These are phyloP conservation scores for Brachirus orientalis DNA, from an alignment of 2,113 vertebrate species.

Conservation along the genomic window DNA sequence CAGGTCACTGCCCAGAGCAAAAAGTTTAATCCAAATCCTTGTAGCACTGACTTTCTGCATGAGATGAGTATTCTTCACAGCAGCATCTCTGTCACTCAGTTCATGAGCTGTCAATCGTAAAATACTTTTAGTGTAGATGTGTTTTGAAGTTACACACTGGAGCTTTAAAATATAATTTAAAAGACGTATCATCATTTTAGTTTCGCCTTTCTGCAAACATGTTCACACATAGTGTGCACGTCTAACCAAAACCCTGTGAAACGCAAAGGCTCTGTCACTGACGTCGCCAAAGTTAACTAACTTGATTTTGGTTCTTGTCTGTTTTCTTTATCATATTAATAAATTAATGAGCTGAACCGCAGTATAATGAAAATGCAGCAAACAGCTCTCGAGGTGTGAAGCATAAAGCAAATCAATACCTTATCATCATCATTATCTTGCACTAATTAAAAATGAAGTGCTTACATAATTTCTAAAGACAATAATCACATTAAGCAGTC, in stretches of 20 bases:
- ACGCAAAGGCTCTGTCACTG: slow-evolving; percentile 23
- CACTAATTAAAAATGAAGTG: slow-evolving; percentile 13
- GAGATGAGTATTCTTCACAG: too few relatives aligned
- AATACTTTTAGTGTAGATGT: too few relatives aligned
- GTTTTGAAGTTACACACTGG: too few relatives aligned
- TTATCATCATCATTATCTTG: slow-evolving; percentile 14
- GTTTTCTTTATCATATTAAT: slow-evolving; percentile 14
- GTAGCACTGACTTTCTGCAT: too few relatives aligned
- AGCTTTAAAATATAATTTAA: too few relatives aligned
- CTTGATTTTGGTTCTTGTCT: slow-evolving; percentile 21
- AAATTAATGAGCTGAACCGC: slow-evolving; percentile 15
- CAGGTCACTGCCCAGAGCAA: too few relatives aligned
- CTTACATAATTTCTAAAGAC: slow-evolving; percentile 57
- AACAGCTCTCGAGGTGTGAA: slow-evolving; percentile 1
- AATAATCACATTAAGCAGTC: slow-evolving; percentile 65
- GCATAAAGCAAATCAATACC: slow-evolving; percentile 26
- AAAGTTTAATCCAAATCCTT: too few relatives aligned
- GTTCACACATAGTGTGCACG: background rate
- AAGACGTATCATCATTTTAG: too few relatives aligned
- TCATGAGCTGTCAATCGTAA: too few relatives aligned
- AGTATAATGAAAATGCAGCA: slow-evolving; percentile 13
- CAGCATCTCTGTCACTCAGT: too few relatives aligned
- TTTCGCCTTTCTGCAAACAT: too few relatives aligned
- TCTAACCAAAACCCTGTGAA: slow-evolving; percentile 15
- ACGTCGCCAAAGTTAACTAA: slow-evolving; percentile 11